Evolutionary conservation across 1,140 invertebrate genomes (phyloP).

Genomic region (Zaprionus inermis): DNA sequence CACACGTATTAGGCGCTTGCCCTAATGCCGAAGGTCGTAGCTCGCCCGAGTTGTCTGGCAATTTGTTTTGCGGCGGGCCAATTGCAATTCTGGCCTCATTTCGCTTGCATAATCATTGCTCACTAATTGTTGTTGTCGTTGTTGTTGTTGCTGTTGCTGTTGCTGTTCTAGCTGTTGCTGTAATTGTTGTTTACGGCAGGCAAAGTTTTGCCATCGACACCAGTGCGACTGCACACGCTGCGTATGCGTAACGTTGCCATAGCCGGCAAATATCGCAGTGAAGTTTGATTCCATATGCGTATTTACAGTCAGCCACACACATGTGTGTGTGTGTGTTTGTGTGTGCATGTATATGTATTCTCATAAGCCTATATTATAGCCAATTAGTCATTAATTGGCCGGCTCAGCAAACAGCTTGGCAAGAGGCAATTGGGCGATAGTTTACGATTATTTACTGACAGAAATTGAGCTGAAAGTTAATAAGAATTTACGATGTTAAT

Average conservation of each 20-base stretch:
- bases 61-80: slow-evolving; percentile 46
- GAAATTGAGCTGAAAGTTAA: neutral
- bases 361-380: slow-evolving; percentile 2
- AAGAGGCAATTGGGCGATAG: neutral
- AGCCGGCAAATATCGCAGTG: slow-evolving; percentile 15
- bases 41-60: slow-evolving; percentile 53
- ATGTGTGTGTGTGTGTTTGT: neutral
- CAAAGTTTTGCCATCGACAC: slow-evolving; percentile 26
- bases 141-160: neutral
- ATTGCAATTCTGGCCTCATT: slow-evolving; percentile 53
- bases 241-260: slow-evolving; percentile 23
- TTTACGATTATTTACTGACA: slow-evolving; percentile 1
- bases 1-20: slow-evolving; percentile 38
- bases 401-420: slow-evolving; percentile 1
- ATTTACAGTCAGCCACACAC: neutral
- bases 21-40: slow-evolving; percentile 48
- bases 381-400: slow-evolving; percentile 31
- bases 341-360: neutral
- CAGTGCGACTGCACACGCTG: slow-evolving; percentile 5
- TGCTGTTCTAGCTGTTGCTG: slow-evolving; percentile 50
- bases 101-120: slow-evolving; percentile 57
- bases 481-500: neutral
- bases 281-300: neutral
- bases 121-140: slow-evolving; percentile 46
- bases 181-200: slow-evolving; percentile 54